Evolutionary conservation across 2,113 vertebrate species (phyloP).

Genomic region (Oryzias melastigma): DNA sequence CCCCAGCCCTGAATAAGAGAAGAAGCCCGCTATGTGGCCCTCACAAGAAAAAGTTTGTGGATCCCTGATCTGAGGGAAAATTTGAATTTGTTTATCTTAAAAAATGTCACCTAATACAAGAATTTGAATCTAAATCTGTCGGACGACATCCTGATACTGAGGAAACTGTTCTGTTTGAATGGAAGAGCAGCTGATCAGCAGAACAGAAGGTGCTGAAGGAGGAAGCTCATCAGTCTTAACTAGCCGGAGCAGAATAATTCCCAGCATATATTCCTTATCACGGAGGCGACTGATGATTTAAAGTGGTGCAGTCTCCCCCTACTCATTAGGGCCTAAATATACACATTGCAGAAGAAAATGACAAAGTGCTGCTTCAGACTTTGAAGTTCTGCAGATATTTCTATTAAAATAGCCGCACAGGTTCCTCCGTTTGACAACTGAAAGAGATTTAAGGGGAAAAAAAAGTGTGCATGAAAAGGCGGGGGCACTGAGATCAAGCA

Average conservation of each 20-base stretch:
- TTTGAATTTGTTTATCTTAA: neutral
- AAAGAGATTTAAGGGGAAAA: conserved; percentile 1
- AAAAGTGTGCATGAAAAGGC: neutral
- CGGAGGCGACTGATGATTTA: neutral
- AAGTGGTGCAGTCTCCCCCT: neutral
- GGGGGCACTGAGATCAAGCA: conserved; percentile 20
- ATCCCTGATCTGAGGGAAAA: no score
- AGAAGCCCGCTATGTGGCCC: no score
- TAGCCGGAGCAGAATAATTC: conserved; percentile 1
- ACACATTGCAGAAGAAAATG: neutral
- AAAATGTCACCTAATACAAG: neutral
- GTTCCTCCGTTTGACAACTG: neutral
- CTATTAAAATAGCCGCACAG: neutral
- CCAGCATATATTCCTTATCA: neutral
- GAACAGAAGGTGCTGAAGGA: neutral
- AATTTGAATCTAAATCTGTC: neutral
- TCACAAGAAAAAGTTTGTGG: no score
- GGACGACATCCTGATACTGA: no score
- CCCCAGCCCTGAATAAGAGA: no score
- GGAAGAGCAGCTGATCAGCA: no score
- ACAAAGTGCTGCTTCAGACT: conserved; percentile 11
- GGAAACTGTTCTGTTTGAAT: no score
- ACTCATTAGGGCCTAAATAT: neutral
- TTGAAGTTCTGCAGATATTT: neutral
- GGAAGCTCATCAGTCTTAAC: neutral